phyloP scores from a whole-genome alignment of 1,140 invertebrate genomes.

The Drosophila bifasciata region DNA sequence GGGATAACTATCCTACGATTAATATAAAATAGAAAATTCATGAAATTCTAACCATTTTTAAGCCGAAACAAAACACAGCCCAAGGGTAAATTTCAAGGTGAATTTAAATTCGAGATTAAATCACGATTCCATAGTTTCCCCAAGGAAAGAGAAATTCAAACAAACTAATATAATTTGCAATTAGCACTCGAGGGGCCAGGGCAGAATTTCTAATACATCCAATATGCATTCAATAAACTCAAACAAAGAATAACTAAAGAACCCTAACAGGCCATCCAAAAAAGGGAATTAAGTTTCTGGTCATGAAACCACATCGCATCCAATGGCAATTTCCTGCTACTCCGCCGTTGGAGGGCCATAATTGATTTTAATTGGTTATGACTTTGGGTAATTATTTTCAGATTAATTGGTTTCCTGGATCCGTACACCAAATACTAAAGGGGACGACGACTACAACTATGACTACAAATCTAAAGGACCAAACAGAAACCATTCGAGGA shows the following conservation, averaged over 20 bases:
- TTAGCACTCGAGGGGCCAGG: not conserved
- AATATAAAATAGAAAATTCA: too few species aligned
- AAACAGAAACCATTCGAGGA: conserved; percentile 58
- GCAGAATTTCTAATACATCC: conserved; percentile 22
- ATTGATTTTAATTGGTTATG: conserved; percentile 52
- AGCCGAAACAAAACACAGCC: too few species aligned
- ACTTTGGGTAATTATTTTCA: conserved; percentile 31
- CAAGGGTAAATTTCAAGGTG: too few species aligned
- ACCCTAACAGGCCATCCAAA: not conserved
- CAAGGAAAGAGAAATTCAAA: not conserved
- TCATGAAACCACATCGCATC: conserved; percentile 45
- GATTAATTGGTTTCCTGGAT: conserved; percentile 42
- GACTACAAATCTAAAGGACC: conserved; percentile 47
- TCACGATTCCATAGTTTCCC: not conserved
- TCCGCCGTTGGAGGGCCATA: not conserved
- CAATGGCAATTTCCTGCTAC: conserved; percentile 33
- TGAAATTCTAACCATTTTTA: too few species aligned
- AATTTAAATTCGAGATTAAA: too few species aligned
- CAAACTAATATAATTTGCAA: not conserved
- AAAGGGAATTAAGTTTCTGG: conserved; percentile 37
- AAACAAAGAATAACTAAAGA: conserved; percentile 1
- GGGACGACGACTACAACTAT: conserved; percentile 22
- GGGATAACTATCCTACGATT: too few species aligned
- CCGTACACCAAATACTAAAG: conserved; percentile 1
- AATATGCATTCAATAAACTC: conserved; percentile 20